These are phyloP conservation scores for Corapipo altera DNA, from an alignment of 2,113 vertebrate species.

Conservation along the genomic window DNA sequence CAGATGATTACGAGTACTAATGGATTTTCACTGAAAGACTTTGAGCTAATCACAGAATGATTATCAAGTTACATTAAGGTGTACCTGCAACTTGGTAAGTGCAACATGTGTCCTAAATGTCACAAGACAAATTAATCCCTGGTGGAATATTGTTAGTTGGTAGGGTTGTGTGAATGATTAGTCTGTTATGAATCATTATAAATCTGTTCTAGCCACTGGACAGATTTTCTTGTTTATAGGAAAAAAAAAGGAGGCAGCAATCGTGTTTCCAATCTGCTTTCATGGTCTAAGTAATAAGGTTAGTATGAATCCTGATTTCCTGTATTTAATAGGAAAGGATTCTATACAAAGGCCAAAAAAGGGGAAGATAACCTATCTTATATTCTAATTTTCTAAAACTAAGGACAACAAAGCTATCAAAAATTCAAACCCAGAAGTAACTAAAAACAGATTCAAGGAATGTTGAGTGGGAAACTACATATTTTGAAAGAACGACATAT, in stretches of 20 bases:
- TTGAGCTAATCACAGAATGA: background rate
- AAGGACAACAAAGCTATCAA: background rate
- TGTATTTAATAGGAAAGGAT: background rate
- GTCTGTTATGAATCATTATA: background rate
- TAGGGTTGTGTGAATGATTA: background rate
- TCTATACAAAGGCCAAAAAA: background rate
- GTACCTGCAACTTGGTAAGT: background rate
- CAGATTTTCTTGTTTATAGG: constrained; percentile 4
- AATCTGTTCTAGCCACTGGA: background rate
- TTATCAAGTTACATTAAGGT: background rate
- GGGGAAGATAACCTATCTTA: background rate
- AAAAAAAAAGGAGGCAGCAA: background rate
- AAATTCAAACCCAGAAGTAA: background rate
- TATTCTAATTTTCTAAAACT: background rate
- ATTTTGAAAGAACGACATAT: background rate
- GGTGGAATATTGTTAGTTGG: background rate
- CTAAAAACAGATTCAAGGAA: background rate
- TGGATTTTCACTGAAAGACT: background rate
- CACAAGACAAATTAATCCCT: background rate
- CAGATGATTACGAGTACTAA: background rate
- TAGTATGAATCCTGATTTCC: background rate
- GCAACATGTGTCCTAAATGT: background rate
- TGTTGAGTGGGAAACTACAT: background rate
- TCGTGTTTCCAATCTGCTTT: background rate
- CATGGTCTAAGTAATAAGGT: background rate